Evolutionary conservation across 2,888 invertebrate species (phyloP).

Genomic region (Scaptomyza parva): DNA sequence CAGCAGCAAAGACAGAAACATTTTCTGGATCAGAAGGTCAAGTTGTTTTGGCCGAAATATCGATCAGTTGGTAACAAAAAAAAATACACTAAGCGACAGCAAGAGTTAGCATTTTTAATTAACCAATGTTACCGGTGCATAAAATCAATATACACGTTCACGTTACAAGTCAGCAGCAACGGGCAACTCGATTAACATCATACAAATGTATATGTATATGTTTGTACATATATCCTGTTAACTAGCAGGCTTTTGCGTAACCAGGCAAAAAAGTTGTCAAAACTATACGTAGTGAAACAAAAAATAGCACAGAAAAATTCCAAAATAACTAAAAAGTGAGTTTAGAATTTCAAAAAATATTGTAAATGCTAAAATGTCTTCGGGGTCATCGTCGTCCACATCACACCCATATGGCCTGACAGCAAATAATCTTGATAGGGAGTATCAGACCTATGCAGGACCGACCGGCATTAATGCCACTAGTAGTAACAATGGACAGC

Average conservation of each 20-base stretch:
- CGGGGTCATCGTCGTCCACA: constrained; percentile 46
- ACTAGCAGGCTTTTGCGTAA: constrained; percentile 66
- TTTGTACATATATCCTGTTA: constrained; percentile 29
- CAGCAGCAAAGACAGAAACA: constrained; percentile 12
- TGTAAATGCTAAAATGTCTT: constrained; percentile 59
- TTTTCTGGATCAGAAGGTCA: constrained; percentile 55
- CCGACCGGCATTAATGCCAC: constrained; percentile 32
- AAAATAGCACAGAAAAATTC: constrained; percentile 23
- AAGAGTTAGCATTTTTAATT: constrained; percentile 34
- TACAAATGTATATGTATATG: not conserved
- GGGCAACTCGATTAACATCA: not conserved
- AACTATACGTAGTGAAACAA: constrained; percentile 1
- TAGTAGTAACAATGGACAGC: constrained; percentile 13
- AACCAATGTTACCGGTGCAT: constrained; percentile 25
- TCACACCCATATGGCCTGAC: constrained; percentile 58
- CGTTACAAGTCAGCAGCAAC: not conserved
- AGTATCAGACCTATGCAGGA: constrained; percentile 48
- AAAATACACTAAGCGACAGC: constrained; percentile 11
- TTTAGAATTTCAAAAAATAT: constrained; percentile 13
- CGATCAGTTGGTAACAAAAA: constrained; percentile 47
- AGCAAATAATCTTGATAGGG: constrained; percentile 42
- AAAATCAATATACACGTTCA: constrained; percentile 60
- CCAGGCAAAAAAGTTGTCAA: constrained; percentile 29
- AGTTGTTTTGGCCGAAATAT: constrained; percentile 53
- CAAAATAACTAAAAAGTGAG: constrained; percentile 18